phyloP scores from a whole-genome alignment of 2,113 vertebrate genomes.

The Takifugu flavidus region DNA sequence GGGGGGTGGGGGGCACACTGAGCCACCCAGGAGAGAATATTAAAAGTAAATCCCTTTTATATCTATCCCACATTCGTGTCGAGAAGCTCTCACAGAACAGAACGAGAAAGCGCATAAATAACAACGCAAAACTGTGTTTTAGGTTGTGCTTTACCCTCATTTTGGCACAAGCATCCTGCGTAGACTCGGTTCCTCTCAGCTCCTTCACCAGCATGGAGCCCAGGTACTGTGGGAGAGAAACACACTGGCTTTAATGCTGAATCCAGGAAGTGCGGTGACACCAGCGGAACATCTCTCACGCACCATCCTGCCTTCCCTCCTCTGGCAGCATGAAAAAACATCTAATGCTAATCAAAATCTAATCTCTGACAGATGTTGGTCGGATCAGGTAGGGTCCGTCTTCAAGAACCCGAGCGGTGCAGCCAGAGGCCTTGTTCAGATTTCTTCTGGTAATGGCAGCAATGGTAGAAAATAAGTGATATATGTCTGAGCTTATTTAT shows the following conservation, averaged over 20 bases:
- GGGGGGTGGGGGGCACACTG: slow-evolving; percentile 9
- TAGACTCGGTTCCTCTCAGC: slow-evolving; percentile 95
- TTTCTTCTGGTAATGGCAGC: background rate
- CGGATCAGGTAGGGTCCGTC: too few relatives aligned
- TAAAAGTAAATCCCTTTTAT: slow-evolving; percentile 44
- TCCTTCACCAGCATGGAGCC: slow-evolving; percentile 99
- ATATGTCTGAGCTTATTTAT: background rate
- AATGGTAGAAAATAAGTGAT: background rate
- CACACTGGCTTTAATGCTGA: background rate
- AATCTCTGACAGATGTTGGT: background rate
- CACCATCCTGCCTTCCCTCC: too few relatives aligned
- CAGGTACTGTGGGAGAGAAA: slow-evolving; percentile 82
- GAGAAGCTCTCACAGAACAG: too few relatives aligned
- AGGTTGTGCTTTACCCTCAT: slow-evolving; percentile 88
- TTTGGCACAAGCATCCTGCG: slow-evolving; percentile 97
- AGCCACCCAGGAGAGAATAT: slow-evolving; percentile 23
- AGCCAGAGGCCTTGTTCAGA: background rate
- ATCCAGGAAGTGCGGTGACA: too few relatives aligned
- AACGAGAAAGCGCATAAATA: background rate
- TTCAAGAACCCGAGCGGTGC: background rate
- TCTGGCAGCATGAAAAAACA: too few relatives aligned
- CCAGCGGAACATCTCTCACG: too few relatives aligned
- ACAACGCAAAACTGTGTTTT: background rate
- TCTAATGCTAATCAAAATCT: too few relatives aligned
- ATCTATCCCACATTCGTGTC: slow-evolving; percentile 21